A percentile compares a stretch with the other conserved stretches of the same genome.
Conservation (phyloP, 2,797 vertebrate genomes). For the Karalla daura region DNA sequence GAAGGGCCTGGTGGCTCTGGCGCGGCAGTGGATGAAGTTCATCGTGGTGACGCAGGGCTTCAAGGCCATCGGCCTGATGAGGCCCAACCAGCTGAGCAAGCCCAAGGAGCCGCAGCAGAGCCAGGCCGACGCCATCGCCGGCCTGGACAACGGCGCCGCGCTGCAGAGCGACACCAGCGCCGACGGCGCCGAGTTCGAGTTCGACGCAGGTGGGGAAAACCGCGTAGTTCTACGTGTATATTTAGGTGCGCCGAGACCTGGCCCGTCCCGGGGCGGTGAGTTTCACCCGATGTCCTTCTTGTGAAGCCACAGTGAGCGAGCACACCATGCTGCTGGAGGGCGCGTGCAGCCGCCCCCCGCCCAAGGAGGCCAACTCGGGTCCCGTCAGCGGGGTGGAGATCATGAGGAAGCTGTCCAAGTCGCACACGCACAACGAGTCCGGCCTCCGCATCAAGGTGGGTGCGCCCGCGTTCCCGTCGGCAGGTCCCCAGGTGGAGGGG, state of each 20-base stretch:
- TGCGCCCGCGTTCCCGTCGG: no score
- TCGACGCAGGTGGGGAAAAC: conserved; percentile 94
- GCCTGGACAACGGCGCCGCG: conserved; percentile 89
- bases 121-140: conserved; percentile 79
- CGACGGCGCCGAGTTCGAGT: conserved; percentile 97
- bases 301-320: conserved; percentile 95
- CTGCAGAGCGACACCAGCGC: conserved; percentile 98
- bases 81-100: conserved; percentile 89
- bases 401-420: conserved; percentile 98
- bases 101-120: conserved; percentile 80
- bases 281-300: conserved; percentile 63
- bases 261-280: conserved; percentile 25
- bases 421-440: conserved; percentile 94
- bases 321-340: conserved; percentile 98
- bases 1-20: conserved; percentile 96
- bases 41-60: conserved; percentile 99
- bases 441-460: conserved; percentile 95
- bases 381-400: conserved; percentile 97
- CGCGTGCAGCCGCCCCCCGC: conserved; percentile 88
- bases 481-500: no score
- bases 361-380: conserved; percentile 88
- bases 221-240: no score
- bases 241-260: no score
- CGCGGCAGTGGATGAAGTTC: conserved; percentile 99
- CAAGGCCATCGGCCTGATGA: conserved; percentile 93